Evolutionary conservation across 2,113 vertebrate genomes (phyloP).

Genomic region (Phylloscopus trochilus): DNA sequence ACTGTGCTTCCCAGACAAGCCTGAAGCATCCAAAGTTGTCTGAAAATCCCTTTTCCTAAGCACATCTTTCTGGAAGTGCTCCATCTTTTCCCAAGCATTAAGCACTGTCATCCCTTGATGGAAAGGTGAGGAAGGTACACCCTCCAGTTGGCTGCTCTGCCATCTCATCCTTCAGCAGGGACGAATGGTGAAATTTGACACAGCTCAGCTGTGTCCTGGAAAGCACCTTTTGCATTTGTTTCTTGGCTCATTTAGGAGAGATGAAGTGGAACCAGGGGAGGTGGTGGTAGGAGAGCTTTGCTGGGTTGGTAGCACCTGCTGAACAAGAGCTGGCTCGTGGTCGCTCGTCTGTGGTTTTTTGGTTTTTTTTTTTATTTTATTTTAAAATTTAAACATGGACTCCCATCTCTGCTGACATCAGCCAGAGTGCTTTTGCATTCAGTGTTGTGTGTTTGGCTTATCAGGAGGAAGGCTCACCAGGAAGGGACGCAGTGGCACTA

Average conservation of each 20-base stretch:
- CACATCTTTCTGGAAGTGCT: background rate
- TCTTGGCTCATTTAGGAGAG: background rate
- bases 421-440: background rate
- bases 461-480: background rate
- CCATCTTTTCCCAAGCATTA: background rate
- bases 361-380: background rate
- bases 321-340: rapidly evolving
- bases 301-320: background rate
- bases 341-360: rapidly evolving
- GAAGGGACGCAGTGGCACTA: background rate
- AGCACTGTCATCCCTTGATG: background rate
- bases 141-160: background rate
- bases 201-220: background rate
- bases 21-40: background rate
- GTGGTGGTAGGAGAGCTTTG: background rate
- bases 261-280: background rate
- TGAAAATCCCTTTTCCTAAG: background rate
- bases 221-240: background rate
- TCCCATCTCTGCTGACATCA: background rate
- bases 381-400: background rate
- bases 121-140: background rate
- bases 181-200: background rate
- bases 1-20: background rate
- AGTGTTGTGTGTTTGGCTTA: background rate
- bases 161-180: background rate